phyloP scores from a whole-genome alignment of 2,797 vertebrate genomes.

The Artibeus jamaicensis region DNA sequence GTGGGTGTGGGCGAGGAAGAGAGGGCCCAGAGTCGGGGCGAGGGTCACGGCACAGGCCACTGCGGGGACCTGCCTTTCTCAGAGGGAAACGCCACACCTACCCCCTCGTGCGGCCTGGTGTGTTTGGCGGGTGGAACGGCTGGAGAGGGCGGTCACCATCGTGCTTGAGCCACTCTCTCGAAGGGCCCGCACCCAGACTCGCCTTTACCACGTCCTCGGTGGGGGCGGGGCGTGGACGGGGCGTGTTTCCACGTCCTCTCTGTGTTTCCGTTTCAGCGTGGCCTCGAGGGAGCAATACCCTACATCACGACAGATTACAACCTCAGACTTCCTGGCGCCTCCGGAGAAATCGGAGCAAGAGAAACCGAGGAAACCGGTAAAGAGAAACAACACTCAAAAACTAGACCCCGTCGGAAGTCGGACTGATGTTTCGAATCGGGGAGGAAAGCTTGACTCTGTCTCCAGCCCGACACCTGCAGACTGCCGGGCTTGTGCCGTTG shows the following conservation, averaged over 20 bases:
- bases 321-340: conserved; percentile 87
- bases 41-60: fast-evolving
- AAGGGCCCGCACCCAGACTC: neutral
- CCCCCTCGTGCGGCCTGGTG: fast-evolving
- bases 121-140: fast-evolving
- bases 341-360: conserved; percentile 88
- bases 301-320: conserved; percentile 94
- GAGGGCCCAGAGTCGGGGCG: fast-evolving
- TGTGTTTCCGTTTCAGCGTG: conserved; percentile 83
- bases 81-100: fast-evolving
- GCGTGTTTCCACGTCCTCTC: fast-evolving
- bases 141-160: no score
- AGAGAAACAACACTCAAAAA: conserved; percentile 70
- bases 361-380: conserved; percentile 80
- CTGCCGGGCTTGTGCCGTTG: fast-evolving
- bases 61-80: neutral
- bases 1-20: conserved; percentile 75
- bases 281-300: conserved; percentile 87
- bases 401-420: neutral
- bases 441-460: neutral
- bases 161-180: neutral
- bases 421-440: neutral
- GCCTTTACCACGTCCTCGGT: neutral
- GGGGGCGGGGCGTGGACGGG: neutral
- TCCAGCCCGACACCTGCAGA: fast-evolving